Evolutionary conservation across 2,888 invertebrate species (phyloP), one percentile per base, ranked within the genome.

Genomic region (Drosophila siamana): DNA sequence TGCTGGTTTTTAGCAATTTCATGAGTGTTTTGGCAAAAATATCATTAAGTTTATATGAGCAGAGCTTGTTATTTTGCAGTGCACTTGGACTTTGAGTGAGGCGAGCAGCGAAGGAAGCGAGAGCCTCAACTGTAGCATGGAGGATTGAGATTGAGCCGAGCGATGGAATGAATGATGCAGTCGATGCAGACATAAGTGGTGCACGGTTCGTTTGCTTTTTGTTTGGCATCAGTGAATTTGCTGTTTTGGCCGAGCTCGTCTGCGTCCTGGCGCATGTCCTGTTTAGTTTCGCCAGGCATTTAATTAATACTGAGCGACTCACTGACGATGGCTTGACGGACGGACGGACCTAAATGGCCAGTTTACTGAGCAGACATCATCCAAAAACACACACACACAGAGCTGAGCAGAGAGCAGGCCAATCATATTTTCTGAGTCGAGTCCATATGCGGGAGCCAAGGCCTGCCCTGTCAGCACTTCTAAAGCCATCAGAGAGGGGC

Each of bases 281-380:
- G 41, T 38, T 33, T 51, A 56, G 56, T 41, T 71, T 71, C 61
- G 33, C 59, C 63, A 61, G 80, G 74, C 69, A 77, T 80, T 78
- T 80, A 78, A 78, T 80, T 73, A 80, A 69, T 77, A 61, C 60
- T 61, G 80, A 68, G 66, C 60, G 60, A 68, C n/a, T n/a, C 62
- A 63, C 80, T 68, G 62, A 73, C 62, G 57, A 77, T 65, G 33
- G 62, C 68, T 65, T n/a, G n/a, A n/a, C n/a, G n/a, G n/a, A n/a
- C n/a, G n/a, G 57, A 77, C 65, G 40, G 68, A 54, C 69, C 63
- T 69, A 73, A 80, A 73, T 78, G 80, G 55, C 62, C 67, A 52
- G 67, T 71, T 70, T 57, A 61, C 24, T 51, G 36, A 57, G 38
- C 64, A 59, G 46, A 59, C 51, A 26, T 38, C 41, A 22, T 22